phyloP scores from a whole-genome alignment of 2,113 vertebrate genomes.

The Heterotis niloticus region DNA sequence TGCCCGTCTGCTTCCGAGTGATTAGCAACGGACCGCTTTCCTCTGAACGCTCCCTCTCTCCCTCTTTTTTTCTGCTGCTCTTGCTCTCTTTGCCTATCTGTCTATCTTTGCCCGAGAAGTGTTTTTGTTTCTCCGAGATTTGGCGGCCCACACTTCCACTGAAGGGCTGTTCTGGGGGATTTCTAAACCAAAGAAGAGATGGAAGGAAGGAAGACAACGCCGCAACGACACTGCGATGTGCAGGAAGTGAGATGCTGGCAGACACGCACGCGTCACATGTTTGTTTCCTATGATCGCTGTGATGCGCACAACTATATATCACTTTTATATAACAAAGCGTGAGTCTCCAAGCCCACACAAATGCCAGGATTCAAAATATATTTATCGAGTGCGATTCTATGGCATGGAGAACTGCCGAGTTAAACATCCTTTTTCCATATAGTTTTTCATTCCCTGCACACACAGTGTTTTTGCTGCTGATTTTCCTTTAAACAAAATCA shows the following conservation, averaged over 20 bases:
- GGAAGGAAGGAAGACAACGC: background rate
- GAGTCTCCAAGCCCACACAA: background rate
- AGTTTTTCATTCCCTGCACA: no score
- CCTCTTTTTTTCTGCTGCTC: background rate
- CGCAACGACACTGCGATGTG: background rate
- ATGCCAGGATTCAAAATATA: background rate
- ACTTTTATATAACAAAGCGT: background rate
- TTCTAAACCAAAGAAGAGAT: background rate
- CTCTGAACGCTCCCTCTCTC: background rate
- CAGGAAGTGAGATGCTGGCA: background rate
- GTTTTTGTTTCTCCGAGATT: conserved; percentile 8
- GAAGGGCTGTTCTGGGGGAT: conserved; percentile 1
- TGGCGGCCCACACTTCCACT: background rate
- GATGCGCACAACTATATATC: background rate
- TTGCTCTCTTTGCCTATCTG: background rate
- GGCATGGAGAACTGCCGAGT: background rate
- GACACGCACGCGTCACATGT: background rate
- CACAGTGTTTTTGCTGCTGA: no score
- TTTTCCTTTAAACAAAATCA: no score
- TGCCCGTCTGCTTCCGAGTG: conserved; percentile 48
- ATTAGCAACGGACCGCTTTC: conserved; percentile 50
- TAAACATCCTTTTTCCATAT: no score
- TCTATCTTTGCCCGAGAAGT: background rate
- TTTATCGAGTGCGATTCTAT: background rate
- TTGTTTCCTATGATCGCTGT: no score